Conservation (phyloP, 2,797 vertebrate species). For the Bovichtus diacanthus region DNA sequence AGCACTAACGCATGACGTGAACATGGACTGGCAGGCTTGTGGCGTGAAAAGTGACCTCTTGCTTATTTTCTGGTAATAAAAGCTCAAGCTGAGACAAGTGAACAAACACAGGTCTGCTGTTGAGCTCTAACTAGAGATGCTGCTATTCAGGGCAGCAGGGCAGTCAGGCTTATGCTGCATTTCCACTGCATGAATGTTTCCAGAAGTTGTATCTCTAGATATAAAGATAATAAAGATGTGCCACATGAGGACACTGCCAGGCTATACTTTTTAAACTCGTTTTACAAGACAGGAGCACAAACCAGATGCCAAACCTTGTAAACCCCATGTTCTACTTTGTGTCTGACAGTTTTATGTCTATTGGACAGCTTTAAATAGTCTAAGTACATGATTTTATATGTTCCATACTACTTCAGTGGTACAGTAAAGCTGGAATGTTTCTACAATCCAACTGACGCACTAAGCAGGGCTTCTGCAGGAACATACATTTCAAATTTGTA, state of each 20-base stretch:
- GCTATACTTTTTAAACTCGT: slow-evolving; percentile 1
- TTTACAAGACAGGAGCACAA: slow-evolving; percentile 52
- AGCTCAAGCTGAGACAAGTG: background rate
- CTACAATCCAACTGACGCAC: background rate
- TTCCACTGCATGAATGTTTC: too few species aligned
- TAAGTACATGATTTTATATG: background rate
- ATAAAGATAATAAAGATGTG: slow-evolving; percentile 37
- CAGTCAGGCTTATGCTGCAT: background rate
- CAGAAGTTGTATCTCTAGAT: background rate
- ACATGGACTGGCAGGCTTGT: background rate
- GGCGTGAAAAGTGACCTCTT: too few species aligned
- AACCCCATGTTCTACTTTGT: slow-evolving; percentile 43
- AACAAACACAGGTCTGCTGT: slow-evolving; percentile 50
- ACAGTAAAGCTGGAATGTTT: slow-evolving; percentile 19
- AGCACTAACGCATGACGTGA: background rate
- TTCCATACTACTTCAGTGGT: background rate
- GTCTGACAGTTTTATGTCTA: slow-evolving; percentile 50
- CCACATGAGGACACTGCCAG: background rate
- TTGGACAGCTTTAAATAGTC: slow-evolving; percentile 36
- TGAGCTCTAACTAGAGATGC: slow-evolving; percentile 16
- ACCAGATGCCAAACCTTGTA: slow-evolving; percentile 60
- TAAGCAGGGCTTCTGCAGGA: background rate
- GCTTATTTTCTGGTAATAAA: background rate
- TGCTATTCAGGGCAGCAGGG: slow-evolving; percentile 1
- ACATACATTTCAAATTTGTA: slow-evolving; percentile 25